Percentiles rank a stretch among this genome's conserved stretches.
Conservation (phyloP, 2,888 invertebrate species). For the Chorisops tibialis region DNA sequence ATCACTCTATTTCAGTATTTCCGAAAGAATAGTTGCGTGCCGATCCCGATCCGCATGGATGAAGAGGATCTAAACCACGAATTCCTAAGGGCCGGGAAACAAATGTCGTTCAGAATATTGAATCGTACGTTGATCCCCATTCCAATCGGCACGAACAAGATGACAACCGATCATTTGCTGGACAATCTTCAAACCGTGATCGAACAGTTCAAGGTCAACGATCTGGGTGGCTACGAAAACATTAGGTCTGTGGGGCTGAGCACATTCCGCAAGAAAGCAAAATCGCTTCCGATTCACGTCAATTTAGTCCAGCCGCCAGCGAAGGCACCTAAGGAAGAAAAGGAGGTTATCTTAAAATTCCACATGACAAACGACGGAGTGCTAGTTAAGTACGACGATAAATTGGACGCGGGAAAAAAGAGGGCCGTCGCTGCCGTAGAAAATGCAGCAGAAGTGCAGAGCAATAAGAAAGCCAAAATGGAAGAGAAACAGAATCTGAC, state of each 20-base stretch:
- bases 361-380: slow-evolving; percentile 55
- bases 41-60: slow-evolving; percentile 58
- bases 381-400: slow-evolving; percentile 45
- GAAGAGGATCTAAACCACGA: slow-evolving; percentile 58
- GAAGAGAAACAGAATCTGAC: neutral
- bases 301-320: slow-evolving; percentile 41
- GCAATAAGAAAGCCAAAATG: neutral
- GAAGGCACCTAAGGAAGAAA: slow-evolving; percentile 42
- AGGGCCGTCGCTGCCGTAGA: slow-evolving; percentile 59
- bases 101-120: slow-evolving; percentile 61
- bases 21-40: slow-evolving; percentile 31
- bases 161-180: slow-evolving; percentile 59
- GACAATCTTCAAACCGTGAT: slow-evolving; percentile 66
- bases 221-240: slow-evolving; percentile 74
- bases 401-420: slow-evolving; percentile 62
- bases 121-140: slow-evolving; percentile 63
- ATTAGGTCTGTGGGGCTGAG: slow-evolving; percentile 68
- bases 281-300: slow-evolving; percentile 45
- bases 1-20: neutral
- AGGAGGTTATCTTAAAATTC: slow-evolving; percentile 51
- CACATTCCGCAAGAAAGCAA: slow-evolving; percentile 51
- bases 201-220: slow-evolving; percentile 57
- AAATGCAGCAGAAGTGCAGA: slow-evolving; percentile 35
- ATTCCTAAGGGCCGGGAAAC: slow-evolving; percentile 60
- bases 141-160: slow-evolving; percentile 65